phyloP scores from a whole-genome alignment of 2,888 invertebrate species.

The Nephrotoma appendiculata region DNA sequence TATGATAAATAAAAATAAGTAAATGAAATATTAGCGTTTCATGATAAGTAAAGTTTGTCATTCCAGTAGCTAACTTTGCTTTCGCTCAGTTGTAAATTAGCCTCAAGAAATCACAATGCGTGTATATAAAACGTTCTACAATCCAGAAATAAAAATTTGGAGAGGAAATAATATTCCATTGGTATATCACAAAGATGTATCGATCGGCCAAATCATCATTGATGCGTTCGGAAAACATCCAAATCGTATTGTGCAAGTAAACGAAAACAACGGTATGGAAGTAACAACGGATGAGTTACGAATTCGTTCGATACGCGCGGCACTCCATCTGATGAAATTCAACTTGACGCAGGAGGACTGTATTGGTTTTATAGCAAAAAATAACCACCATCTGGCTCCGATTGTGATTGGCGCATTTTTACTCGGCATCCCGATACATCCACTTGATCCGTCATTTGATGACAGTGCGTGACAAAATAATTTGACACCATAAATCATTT shows the following conservation, averaged over 20 bases:
- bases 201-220: background rate
- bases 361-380: conserved; percentile 20
- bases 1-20: too few relatives aligned
- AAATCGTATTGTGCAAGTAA: background rate
- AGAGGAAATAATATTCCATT: background rate
- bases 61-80: too few relatives aligned
- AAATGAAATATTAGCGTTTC: too few relatives aligned
- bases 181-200: background rate
- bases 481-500: too few relatives aligned
- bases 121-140: background rate
- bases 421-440: conserved; percentile 21
- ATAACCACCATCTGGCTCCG: conserved; percentile 18
- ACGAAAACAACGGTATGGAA: background rate
- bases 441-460: conserved; percentile 20
- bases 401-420: conserved; percentile 20
- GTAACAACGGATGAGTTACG: background rate
- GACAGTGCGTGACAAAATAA: conserved; percentile 2
- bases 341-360: conserved; percentile 15
- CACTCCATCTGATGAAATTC: background rate
- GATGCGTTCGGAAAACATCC: background rate
- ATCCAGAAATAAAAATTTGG: background rate
- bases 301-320: background rate
- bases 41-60: too few relatives aligned
- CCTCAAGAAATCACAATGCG: too few relatives aligned
- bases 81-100: too few relatives aligned